Evolutionary conservation across 2,888 invertebrate species (phyloP), one percentile per base, ranked within the genome.

Genomic region (Ichneumoninae sp.): DNA sequence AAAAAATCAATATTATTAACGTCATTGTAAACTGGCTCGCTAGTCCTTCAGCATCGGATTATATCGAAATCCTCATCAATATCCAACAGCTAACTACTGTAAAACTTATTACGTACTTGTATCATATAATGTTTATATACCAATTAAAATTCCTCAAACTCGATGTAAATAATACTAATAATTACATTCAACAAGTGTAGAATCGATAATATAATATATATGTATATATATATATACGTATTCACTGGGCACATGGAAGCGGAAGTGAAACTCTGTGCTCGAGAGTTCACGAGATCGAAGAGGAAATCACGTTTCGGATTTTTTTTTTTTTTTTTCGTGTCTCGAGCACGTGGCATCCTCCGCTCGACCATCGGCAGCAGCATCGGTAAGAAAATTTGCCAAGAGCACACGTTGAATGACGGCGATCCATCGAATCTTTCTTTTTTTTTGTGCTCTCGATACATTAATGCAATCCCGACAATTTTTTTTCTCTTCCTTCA

Each of bases 101-200:
- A 83, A 83, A 85, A 85, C 62, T 83, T 85, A 74, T 82, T 71
- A 72, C 70, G 69, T 85, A 85, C 83, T 80, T 85, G 78, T 84
- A 65, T 83, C 76, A 68, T 81, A 81, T 84, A 65, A 84, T 84
- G 65, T 84, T 71, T 75, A 62, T 75, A 81, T 72, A 72, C 44
- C 79, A 82, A 86, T 86, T 68, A 62, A 82, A 86, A 81, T 84
- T 57, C 68, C 62, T 86, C 77, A 84, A 81, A 83, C 83, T 83
- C 75, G 78, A 85, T 83, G 81, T 84, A 79, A 84, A 83, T 84
- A 83, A 83, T 83, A 81, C 75, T 86, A 81, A 84, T 84, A 79
- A 83, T 76, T 86, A 83, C 68, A 84, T 84, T 78, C 78, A 86
- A 83, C 86, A 86, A 86, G 83, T 86, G 79, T 86, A 86, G 81